Evolutionary conservation across 2,797 vertebrate species (phyloP), one percentile per base, ranked within the genome.

Genomic region (Epinephelus awoara): DNA sequence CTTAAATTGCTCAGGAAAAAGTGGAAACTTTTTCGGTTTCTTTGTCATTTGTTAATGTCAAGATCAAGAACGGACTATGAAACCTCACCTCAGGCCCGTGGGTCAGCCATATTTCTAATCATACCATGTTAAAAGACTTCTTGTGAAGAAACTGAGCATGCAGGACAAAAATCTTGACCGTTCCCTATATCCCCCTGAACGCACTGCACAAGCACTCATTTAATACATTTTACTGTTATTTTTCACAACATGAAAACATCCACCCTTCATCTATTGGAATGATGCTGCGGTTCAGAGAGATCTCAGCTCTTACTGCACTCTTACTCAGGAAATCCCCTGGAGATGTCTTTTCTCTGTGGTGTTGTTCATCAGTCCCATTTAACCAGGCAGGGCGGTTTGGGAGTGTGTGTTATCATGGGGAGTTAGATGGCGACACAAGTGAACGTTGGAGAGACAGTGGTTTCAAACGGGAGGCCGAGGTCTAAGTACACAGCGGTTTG

Each of bases 311-410:
- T 66, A 40, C 34, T 29, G 64, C 46, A 10, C 12, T 49, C 14
- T 40, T 34, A 9, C 27, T 46, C 17, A 0, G n/a, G 11, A n/a
- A 44, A 55, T 42, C 57, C 72, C 56, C 9, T 1, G 0, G 25
- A 58, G 71, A 25, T 50, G 27, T 11, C 6, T 19, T 1, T 54
- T 10, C 9, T 11, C 29, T 62, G 10, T 27, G 12, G 13, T 51
- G 49, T 25, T 67, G 8, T 56, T 21, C 56, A 67, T 85, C 38
- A 77, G 69, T 68, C 34, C 72, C 56, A 49, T 82, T 93, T 93
- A 91, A 93, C 80, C 86, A 92, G 79, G 77, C 81, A 4, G 25
- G 12, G 77, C 14, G 75, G 83, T 92, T 88, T 73, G 46, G 27
- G 67, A 71, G 72, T 78, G 81, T 52, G 59, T 80, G 83, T 90